phyloP scores from a whole-genome alignment of 2,888 invertebrate genomes.

The Hesperia comma region DNA sequence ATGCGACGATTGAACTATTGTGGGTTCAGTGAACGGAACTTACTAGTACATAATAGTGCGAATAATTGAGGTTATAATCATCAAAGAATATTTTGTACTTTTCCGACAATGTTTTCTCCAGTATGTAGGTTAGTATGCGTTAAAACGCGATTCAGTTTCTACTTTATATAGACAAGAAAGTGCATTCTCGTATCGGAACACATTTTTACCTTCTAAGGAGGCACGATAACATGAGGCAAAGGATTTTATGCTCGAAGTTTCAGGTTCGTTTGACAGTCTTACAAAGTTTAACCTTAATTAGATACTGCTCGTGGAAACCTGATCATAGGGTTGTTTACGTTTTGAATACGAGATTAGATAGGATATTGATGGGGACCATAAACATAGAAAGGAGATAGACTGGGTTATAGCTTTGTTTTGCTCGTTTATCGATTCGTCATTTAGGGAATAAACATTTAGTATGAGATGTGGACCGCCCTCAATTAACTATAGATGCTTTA shows the following conservation, averaged over 20 bases:
- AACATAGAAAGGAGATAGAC: conserved; percentile 23
- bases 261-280: conserved; percentile 43
- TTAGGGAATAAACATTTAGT: conserved; percentile 12
- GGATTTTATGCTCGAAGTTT: conserved; percentile 63
- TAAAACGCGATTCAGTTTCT: conserved; percentile 2
- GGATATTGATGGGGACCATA: conserved; percentile 31
- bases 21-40: too few species aligned
- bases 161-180: conserved; percentile 17
- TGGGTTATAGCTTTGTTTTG: conserved; percentile 37
- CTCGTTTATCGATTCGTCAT: conserved; percentile 27
- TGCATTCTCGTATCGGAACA: conserved; percentile 62
- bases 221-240: conserved; percentile 65
- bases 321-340: conserved; percentile 31
- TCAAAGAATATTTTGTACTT: too few species aligned
- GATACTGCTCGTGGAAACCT: conserved; percentile 44
- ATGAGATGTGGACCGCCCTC: background rate
- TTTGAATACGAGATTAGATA: conserved; percentile 41
- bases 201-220: conserved; percentile 69
- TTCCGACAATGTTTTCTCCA: background rate
- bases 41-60: too few species aligned
- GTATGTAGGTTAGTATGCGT: background rate
- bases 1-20: too few species aligned
- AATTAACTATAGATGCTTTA: background rate
- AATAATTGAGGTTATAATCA: too few species aligned
- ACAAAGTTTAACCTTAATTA: conserved; percentile 59